Base-by-base conservation (phyloP, 2,797 vertebrate genomes). In the Adrianichthys oophorus region DNA sequence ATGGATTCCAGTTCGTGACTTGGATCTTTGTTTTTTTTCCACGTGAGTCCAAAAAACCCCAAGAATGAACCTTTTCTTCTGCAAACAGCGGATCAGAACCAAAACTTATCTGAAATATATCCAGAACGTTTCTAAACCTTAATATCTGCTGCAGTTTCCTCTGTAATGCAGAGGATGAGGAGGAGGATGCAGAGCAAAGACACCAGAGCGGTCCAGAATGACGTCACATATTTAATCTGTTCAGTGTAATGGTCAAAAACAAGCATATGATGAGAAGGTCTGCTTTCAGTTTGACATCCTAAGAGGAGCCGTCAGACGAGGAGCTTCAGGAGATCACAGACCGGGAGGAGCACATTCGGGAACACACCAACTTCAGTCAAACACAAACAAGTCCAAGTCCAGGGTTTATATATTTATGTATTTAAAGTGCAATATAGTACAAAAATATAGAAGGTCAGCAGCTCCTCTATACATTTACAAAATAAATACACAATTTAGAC, bases 381-480 rank as follows among this genome's bases (percentile, higher is more conserved):
- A 87, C 91, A 94, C 92, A 92, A 92, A 91, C 72, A 90, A 87
- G 77, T 91, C 90, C 90, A 88, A 79, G 88, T 87, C 87, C 92
- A 87, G 94, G 87, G 83, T 85, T 83, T 89, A 94, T 93, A 93
- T 93, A 92, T 95, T 90, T 85, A 92, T 93, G 94, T 93, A 91
- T 92, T 92, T 97, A 98, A 98, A 98, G 96, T 98, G 96, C 96
- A 95, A 95, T 95, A 96, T 93, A 90, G 96, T 97, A 96, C 94
- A 95, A 96, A 95, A 92, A 92, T 94, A 94, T 91, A 95, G 92
- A 93, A 94, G 94, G 91, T 95, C 95, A 96, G 95, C 96, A 96
- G 95, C 95, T 95, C 95, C 95, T 93, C 92, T 91, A 94, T 94
- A 97, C 74, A 91, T 95, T 95, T 94, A 94, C 92, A 94, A 95